A percentile compares a stretch with the other conserved stretches of the same genome.
Evolutionary conservation across 2,113 vertebrate species (phyloP).

Genomic region (Varanus komodoensis): DNA sequence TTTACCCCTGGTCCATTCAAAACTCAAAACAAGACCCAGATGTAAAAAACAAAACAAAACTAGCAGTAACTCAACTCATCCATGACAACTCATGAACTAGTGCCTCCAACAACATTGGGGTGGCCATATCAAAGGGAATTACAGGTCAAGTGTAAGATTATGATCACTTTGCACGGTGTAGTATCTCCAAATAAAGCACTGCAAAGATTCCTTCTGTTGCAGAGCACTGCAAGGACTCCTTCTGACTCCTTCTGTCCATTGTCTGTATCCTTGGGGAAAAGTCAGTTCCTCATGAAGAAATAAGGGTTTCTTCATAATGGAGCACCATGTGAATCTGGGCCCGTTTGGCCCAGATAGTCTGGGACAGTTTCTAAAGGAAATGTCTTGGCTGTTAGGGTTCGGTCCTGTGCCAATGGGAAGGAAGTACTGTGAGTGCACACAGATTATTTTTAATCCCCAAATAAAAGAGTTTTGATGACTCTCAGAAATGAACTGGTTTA

Average conservation of each 20-base stretch:
- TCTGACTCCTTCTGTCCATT: not conserved
- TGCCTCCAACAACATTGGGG: not conserved
- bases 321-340: not conserved
- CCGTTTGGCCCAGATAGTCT: conserved; percentile 30
- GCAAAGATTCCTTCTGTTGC: not conserved
- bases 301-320: not conserved
- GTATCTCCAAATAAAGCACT: not conserved
- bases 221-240: not conserved
- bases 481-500: conserved; percentile 23
- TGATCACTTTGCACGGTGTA: not conserved
- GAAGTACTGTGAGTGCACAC: conserved; percentile 17
- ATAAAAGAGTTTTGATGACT: conserved; percentile 36
- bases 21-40: not conserved
- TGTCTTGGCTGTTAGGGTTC: conserved; percentile 46
- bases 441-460: conserved; percentile 55
- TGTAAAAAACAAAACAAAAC: not conserved
- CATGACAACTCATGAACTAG: not conserved
- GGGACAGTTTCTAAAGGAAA: conserved; percentile 43
- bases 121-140: not conserved
- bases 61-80: too few species aligned
- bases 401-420: conserved; percentile 49
- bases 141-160: not conserved
- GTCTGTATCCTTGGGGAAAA: not conserved
- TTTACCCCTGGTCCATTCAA: not conserved
- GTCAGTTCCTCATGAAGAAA: not conserved